Base-by-base conservation (phyloP, 2,797 vertebrate species). In the Tenualosa ilisha region DNA sequence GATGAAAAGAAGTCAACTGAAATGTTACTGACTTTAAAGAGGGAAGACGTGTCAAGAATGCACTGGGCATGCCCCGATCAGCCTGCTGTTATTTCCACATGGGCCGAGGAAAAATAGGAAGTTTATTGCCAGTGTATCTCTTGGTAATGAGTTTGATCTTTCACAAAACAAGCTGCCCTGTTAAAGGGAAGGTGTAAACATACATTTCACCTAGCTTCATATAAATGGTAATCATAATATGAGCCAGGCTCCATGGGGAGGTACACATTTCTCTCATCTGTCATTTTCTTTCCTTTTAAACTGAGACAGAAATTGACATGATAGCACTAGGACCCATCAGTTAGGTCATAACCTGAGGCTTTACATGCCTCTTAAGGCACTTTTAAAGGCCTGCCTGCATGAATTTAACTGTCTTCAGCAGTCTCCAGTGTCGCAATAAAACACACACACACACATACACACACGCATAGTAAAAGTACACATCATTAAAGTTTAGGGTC, bases 401-500 rank as follows among this genome's bases (percentile, higher is more conserved):
- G 17, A 7, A 56, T 37, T 72, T 72, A 72, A 72, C 37, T 46
- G 72, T 43, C 37, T 17, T 15, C 72, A 20, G 37, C 40, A 79
- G 72, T 79, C 15, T 79, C 72, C 6, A 46, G 72, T 5, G 2
- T 22, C 6, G 20, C 68, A 40, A 37, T 72, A 72, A 72, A 72
- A 72, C 0, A 51, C 53, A 54, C 53, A 54, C 53, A 54, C 53
- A 54, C 53, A 54, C 53, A 54, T 13, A 54, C 53, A 54, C 2
- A 54, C 26, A 31, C 12, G 13, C 40, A 22, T 40, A 46, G 72
- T 43, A 43, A 79, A 79, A 79, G 72, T 46, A 79, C 40, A 79
- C 72, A 79, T 79, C 72, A 46, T 79, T 79, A 79, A 79, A 46
- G 17, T 79, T 79, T 79, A 79, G 40, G 7, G 6, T 79, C 15